Conservation (phyloP, 2,888 invertebrate genomes). For the Drosophila peninsularis region DNA sequence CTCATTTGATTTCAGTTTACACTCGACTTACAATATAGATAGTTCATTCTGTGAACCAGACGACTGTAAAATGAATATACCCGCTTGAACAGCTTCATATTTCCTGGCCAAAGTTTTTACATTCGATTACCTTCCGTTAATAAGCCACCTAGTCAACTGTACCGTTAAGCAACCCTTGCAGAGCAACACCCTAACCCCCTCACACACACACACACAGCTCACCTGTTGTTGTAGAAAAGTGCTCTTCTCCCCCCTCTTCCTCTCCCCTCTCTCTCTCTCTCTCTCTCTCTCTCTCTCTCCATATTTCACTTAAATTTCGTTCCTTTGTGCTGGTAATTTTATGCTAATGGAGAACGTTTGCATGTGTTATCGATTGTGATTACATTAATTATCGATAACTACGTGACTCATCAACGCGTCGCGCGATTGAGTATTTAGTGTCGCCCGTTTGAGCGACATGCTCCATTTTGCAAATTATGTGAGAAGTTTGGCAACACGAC, state of each 20-base stretch:
- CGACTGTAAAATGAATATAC: neutral
- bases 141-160: slow-evolving; percentile 10
- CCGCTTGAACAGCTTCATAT: neutral
- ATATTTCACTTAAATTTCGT: slow-evolving; percentile 3
- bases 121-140: slow-evolving; percentile 17
- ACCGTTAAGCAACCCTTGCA: slow-evolving; percentile 4
- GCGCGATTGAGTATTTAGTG: slow-evolving; percentile 4
- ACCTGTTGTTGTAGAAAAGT: slow-evolving; percentile 10
- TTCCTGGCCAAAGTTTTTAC: neutral
- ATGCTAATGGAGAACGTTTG: slow-evolving; percentile 10
- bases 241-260: neutral
- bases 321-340: slow-evolving; percentile 20
- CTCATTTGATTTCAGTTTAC: too few relatives aligned
- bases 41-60: too few relatives aligned
- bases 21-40: too few relatives aligned
- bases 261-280: neutral
- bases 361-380: slow-evolving; percentile 15
- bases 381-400: slow-evolving; percentile 24
- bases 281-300: neutral
- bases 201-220: neutral
- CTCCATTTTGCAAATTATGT: neutral
- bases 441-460: neutral
- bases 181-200: neutral
- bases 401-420: slow-evolving; percentile 1
- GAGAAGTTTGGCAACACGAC: neutral